Percentiles rank a stretch among this genome's conserved stretches.
Evolutionary conservation across 2,888 invertebrate species (phyloP).

Genomic region (Belgica antarctica): DNA sequence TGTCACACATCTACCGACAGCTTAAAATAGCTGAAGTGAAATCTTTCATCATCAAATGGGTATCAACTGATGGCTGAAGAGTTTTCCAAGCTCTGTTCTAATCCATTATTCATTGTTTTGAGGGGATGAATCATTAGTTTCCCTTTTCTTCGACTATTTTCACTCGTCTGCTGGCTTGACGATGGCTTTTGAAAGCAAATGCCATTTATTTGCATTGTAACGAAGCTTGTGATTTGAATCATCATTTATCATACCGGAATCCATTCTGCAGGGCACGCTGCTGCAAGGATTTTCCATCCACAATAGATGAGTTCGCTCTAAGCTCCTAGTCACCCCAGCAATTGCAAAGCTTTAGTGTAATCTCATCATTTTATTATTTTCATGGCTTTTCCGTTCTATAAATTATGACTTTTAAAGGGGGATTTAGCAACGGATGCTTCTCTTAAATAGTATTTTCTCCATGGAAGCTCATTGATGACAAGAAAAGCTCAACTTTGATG

Average conservation of each 20-base stretch:
- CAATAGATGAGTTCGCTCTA: neutral
- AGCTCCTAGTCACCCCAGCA: neutral
- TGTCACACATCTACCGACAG: neutral
- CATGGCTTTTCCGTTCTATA: neutral
- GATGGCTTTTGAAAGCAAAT: neutral
- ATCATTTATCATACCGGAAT: constrained; percentile 15
- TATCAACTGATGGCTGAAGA: neutral
- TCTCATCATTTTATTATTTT: constrained; percentile 9
- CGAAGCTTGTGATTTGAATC: constrained; percentile 34
- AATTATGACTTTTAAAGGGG: constrained; percentile 18
- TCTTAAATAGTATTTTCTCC: neutral
- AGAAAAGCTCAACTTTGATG: neutral
- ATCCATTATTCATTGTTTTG: constrained; percentile 33
- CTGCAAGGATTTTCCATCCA: neutral
- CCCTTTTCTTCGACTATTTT: neutral
- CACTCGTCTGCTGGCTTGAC: neutral
- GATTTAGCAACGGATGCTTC: neutral
- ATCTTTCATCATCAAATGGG: constrained; percentile 9
- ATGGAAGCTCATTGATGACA: neutral
- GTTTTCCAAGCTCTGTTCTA: neutral
- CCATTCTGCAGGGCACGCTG: neutral
- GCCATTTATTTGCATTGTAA: constrained; percentile 41
- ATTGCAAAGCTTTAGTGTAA: neutral
- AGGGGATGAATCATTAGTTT: constrained; percentile 23
- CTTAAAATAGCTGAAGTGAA: constrained; percentile 3